A percentile compares a stretch with the other conserved stretches of the same genome.
These are phyloP conservation scores for Callyntrura guangdongensis DNA, from an alignment of 2,888 invertebrate species.

Conservation along the genomic window DNA sequence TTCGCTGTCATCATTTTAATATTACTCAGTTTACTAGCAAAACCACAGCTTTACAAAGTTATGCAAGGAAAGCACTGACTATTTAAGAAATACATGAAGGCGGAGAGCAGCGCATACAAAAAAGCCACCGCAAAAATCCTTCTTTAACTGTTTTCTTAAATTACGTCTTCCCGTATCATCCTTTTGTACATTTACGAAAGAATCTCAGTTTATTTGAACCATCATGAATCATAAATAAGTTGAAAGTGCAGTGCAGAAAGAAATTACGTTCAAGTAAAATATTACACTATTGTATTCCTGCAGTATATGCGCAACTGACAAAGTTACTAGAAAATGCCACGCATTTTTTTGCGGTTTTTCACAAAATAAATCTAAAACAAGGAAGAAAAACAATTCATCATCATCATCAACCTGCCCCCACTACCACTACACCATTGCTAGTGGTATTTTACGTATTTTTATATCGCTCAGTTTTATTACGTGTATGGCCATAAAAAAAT, in stretches of 20 bases:
- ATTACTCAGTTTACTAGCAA: slow-evolving; percentile 22
- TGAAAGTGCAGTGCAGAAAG: slow-evolving; percentile 38
- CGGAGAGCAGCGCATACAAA: background rate
- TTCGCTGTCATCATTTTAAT: slow-evolving; percentile 57
- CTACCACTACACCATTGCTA: background rate
- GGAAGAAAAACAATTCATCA: slow-evolving; percentile 60
- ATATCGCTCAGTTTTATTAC: background rate
- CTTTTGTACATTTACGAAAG: background rate
- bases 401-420: background rate
- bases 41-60: slow-evolving; percentile 26
- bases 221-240: slow-evolving; percentile 58
- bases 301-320: background rate
- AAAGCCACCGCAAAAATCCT: slow-evolving; percentile 14
- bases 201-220: slow-evolving; percentile 8
- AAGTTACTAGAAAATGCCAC: background rate
- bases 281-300: slow-evolving; percentile 24
- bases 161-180: background rate
- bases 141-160: background rate
- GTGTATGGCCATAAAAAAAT: slow-evolving; percentile 6
- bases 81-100: too few relatives aligned
- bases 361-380: slow-evolving; percentile 16
- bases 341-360: slow-evolving; percentile 51
- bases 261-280: slow-evolving; percentile 8
- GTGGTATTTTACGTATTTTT: background rate
- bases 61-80: slow-evolving; percentile 36